phyloP scores from a whole-genome alignment of 1,140 invertebrate genomes.

The Helicoverpa zea region DNA sequence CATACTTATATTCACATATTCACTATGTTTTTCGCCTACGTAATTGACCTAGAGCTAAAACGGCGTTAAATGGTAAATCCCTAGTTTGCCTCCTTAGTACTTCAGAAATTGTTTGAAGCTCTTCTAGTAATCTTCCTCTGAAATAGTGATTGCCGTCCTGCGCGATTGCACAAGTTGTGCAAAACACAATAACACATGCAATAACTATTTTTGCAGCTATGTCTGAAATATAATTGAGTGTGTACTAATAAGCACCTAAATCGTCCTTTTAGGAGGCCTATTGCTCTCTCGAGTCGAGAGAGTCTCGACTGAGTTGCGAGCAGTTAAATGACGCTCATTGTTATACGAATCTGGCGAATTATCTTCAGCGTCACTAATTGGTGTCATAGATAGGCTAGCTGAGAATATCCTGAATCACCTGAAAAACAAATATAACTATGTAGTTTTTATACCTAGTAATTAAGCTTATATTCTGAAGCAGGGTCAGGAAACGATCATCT shows the following conservation, averaged over 20 bases:
- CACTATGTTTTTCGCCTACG: constrained; percentile 12
- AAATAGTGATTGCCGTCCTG: constrained; percentile 9
- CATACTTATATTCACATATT: neutral
- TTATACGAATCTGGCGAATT: constrained; percentile 53
- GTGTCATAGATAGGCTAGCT: constrained; percentile 59
- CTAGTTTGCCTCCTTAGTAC: constrained; percentile 13
- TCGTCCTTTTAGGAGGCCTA: constrained; percentile 63
- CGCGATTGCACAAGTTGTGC: constrained; percentile 64
- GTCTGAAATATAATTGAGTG: constrained; percentile 61
- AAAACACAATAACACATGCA: constrained; percentile 66
- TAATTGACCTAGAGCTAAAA: constrained; percentile 7
- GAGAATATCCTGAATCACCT: constrained; percentile 61
- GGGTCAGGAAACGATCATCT: neutral
- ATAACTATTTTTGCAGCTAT: constrained; percentile 61
- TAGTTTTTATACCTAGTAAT: constrained; percentile 2
- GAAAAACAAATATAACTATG: constrained; percentile 47
- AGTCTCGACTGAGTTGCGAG: constrained; percentile 51
- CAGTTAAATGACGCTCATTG: constrained; percentile 44
- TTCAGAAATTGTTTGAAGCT: neutral
- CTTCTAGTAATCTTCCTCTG: constrained; percentile 15
- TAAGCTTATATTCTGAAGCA: constrained; percentile 16
- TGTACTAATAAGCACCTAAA: constrained; percentile 64
- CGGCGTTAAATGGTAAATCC: constrained; percentile 3
- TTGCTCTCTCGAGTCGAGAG: too few species aligned
- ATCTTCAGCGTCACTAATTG: constrained; percentile 52